Conservation (phyloP, 1,140 invertebrate species). For the Ceratosolen solmsi region DNA sequence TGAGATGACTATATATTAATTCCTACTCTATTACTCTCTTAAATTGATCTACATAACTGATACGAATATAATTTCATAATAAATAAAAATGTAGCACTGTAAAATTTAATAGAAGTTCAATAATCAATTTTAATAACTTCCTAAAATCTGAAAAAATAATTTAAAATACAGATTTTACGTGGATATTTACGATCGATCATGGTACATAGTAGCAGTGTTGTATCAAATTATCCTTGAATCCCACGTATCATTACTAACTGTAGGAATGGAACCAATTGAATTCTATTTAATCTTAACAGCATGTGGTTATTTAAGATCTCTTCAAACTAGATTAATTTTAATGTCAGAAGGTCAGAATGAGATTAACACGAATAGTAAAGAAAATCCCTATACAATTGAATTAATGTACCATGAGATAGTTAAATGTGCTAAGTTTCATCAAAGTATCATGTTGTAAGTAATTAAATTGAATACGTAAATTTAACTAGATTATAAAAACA, state of each 20-base stretch:
- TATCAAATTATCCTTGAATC: neutral
- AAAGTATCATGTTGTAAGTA: constrained; percentile 22
- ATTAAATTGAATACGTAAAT: neutral
- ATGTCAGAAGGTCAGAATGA: neutral
- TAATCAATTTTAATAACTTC: no score
- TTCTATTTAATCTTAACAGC: constrained; percentile 30
- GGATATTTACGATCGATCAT: constrained; percentile 19
- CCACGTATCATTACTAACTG: neutral
- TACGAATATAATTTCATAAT: no score
- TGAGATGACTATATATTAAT: no score
- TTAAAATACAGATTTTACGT: constrained; percentile 13
- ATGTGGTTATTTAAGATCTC: constrained; percentile 17
- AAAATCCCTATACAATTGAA: neutral
- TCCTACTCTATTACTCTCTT: neutral
- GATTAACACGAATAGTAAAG: neutral
- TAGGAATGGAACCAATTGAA: neutral
- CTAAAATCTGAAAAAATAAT: no score
- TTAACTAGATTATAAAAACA: neutral
- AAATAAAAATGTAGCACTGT: no score
- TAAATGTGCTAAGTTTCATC: constrained; percentile 12
- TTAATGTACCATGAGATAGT: neutral
- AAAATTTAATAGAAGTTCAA: no score
- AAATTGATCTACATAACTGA: neutral
- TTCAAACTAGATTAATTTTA: neutral
- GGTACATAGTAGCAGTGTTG: neutral